Evolutionary conservation across 2,113 vertebrate genomes (phyloP), one percentile per base, ranked within the genome.

Genomic region (Vulpes vulpes): DNA sequence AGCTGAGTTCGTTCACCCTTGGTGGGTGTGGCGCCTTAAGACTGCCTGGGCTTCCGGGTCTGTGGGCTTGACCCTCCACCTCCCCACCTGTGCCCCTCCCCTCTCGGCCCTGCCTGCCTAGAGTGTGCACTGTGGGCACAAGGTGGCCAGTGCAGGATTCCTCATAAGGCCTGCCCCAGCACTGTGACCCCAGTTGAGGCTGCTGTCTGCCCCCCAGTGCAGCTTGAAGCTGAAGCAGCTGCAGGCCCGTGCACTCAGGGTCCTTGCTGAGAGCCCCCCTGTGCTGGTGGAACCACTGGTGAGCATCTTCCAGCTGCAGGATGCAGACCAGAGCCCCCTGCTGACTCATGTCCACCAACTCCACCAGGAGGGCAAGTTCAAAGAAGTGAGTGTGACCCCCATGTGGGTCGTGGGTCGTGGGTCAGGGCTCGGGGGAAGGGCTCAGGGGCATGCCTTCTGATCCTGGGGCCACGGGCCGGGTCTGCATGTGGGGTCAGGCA

Each of bases 241-340:
- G 87, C 98, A 98, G 95, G 79, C 78, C 49, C 98, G 91, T 30
- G 94, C 86, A 0, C 95, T 98, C 1, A 0, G 27, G 32, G 25
- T 98, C n/a, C 94, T 99, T 3, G 32, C 81, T 0, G 73, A 98
- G 85, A 98, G 98, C 93, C 94, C 98, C 51, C 11, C 88, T 32
- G 96, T 96, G 81, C 98, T 98, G 23, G 60, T 97, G 43, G 98
- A 98, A 89, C 98, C 97, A 0, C 97, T 99, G 91, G 91, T 98
- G 95, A 98, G 87, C 97, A 94, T 99, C 96, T 99, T 98, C 96
- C 97, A 97, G 96, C 98, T 99, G 87, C 96, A 97, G 67, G 90
- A 97, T 8, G 92, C 96, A 7, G 98, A 98, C 76, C 95, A 73
- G 65, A 93, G 95, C 38, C 91, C 5, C 79, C 95, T 98, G 81